Percentiles rank a stretch among this genome's conserved stretches.
Conservation (phyloP, 2,797 vertebrate genomes). For the Varecia variegata region DNA sequence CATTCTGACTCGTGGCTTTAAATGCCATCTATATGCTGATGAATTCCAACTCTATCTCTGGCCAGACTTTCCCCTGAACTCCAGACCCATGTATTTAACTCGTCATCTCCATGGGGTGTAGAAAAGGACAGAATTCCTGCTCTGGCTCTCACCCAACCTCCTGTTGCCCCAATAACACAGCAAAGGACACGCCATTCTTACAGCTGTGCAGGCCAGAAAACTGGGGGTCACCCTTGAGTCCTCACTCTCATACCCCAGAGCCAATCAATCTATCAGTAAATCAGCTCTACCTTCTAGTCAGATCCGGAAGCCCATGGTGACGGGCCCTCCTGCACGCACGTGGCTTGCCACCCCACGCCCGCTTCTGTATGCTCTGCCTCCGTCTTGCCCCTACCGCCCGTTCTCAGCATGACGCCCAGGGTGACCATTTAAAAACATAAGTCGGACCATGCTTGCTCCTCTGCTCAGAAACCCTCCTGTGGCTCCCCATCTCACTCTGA, state of each 20-base stretch:
- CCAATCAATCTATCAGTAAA: neutral
- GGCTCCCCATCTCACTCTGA: neutral
- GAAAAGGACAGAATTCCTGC: neutral
- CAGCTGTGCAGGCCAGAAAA: neutral
- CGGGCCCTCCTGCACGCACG: rapidly evolving
- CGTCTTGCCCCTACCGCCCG: neutral
- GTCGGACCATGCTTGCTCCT: neutral
- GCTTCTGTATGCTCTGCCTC: neutral
- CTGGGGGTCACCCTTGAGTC: neutral
- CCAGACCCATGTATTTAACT: neutral
- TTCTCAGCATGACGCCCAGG: neutral
- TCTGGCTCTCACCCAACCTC: neutral
- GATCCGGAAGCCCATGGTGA: neutral
- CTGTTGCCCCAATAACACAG: neutral
- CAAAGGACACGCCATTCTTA: neutral
- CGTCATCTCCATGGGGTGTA: neutral
- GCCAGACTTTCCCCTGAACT: neutral
- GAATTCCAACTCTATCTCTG: neutral
- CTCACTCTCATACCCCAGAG: neutral
- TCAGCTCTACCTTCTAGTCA: neutral
- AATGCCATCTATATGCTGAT: neutral
- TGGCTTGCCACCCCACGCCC: neutral
- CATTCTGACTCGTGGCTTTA: neutral
- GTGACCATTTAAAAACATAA: neutral
- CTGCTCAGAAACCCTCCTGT: neutral